Evolutionary conservation across 2,113 vertebrate genomes (phyloP).

Genomic region (Melanostigma gelatinosum): DNA sequence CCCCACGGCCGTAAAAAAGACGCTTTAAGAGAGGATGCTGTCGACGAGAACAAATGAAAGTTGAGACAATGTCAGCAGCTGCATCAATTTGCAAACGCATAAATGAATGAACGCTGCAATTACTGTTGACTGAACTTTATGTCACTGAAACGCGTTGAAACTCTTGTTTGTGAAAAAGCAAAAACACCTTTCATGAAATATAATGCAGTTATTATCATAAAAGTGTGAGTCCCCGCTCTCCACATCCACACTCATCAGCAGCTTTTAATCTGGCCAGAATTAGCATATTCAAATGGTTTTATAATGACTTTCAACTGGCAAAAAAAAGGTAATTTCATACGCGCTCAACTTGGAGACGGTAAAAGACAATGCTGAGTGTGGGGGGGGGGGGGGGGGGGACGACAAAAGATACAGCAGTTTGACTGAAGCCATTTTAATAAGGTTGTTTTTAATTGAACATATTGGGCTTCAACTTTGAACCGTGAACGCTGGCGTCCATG

Average conservation of each 20-base stretch:
- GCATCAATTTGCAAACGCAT: not conserved
- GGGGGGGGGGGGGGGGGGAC: constrained; percentile 1
- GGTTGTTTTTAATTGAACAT: constrained; percentile 56
- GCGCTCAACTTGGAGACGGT: constrained; percentile 62
- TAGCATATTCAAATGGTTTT: constrained; percentile 79
- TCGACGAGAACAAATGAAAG: not conserved
- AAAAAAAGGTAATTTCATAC: constrained; percentile 74
- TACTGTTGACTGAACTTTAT: not conserved
- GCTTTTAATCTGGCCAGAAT: constrained; percentile 75
- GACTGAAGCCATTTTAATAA: constrained; percentile 49
- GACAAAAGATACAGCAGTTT: constrained; percentile 21
- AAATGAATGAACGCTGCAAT: not conserved
- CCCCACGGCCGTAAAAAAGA: too few species aligned
- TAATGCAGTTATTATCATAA: constrained; percentile 27
- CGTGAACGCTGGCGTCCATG: constrained; percentile 1
- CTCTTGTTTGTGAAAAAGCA: not conserved
- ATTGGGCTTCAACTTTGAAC: constrained; percentile 68
- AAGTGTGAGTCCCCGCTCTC: constrained; percentile 33
- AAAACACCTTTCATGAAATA: constrained; percentile 5
- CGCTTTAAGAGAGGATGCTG: not conserved
- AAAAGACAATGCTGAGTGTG: constrained; percentile 55
- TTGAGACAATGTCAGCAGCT: not conserved
- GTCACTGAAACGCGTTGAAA: not conserved
- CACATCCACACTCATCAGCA: constrained; percentile 71
- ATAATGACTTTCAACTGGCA: constrained; percentile 77